phyloP scores from a whole-genome alignment of 2,888 invertebrate species.

The Tipula helvola region DNA sequence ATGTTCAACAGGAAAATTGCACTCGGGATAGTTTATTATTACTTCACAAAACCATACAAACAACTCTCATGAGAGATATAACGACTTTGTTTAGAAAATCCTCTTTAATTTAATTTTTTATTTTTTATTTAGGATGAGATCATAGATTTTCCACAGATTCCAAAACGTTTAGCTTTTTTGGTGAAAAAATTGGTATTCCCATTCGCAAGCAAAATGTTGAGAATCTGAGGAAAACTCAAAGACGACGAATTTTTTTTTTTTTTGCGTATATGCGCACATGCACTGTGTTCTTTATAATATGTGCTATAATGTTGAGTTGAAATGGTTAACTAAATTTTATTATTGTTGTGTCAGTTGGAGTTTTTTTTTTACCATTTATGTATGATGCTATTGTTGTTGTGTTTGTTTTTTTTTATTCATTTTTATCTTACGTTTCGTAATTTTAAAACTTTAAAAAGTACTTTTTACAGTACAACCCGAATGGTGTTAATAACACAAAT shows the following conservation, averaged over 20 bases:
- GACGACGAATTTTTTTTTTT: not conserved
- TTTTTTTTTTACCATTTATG: not conserved
- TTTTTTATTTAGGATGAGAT: not conserved
- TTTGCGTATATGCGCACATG: not conserved
- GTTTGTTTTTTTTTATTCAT: not conserved
- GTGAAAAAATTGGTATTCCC: not conserved
- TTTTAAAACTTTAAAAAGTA: not conserved
- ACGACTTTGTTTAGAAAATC: not conserved
- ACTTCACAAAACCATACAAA: not conserved
- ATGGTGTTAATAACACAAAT: not conserved
- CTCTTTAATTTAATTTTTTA: not conserved
- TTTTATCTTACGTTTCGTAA: not conserved
- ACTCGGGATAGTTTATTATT: not conserved
- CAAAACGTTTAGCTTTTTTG: not conserved
- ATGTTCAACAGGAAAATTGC: not conserved
- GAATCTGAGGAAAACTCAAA: not conserved
- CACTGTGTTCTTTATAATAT: not conserved
- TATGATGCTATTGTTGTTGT: not conserved
- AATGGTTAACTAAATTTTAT: not conserved
- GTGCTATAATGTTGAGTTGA: not conserved
- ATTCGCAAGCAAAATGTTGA: not conserved
- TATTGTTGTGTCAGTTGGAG: not conserved
- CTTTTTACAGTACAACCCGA: not conserved
- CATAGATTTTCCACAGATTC: not conserved
- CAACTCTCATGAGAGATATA: not conserved